Evolutionary conservation across 2,113 vertebrate species (phyloP).

Genomic region (Pelecanoides urinatrix): DNA sequence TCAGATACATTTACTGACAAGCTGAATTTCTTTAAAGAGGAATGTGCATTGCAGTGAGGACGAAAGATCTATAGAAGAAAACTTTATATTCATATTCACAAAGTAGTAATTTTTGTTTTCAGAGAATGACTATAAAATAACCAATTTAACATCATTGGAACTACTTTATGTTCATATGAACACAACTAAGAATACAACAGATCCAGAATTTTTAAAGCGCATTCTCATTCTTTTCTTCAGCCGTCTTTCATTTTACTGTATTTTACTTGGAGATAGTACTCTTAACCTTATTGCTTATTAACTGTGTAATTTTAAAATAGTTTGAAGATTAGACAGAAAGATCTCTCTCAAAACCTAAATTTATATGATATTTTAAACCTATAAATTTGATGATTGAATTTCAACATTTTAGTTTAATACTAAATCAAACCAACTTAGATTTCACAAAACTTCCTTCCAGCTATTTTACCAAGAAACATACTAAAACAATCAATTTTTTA

Average conservation of each 20-base stretch:
- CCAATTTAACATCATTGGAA: neutral
- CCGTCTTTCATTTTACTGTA: neutral
- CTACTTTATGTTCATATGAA: neutral
- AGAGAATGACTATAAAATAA: neutral
- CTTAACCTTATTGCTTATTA: neutral
- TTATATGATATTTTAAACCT: neutral
- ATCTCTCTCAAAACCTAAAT: neutral
- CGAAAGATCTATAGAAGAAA: neutral
- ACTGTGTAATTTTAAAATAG: neutral
- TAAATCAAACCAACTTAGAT: neutral
- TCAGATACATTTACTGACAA: neutral
- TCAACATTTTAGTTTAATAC: neutral
- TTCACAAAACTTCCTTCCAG: neutral
- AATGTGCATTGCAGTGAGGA: neutral
- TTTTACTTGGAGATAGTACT: neutral
- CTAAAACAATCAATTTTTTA: neutral
- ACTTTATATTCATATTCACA: neutral
- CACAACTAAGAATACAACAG: neutral
- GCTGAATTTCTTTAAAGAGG: neutral
- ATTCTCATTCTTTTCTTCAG: neutral
- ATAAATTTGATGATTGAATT: neutral
- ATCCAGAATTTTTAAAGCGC: neutral
- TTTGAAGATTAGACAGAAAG: neutral
- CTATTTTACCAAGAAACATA: neutral
- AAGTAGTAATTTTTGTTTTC: neutral